Base-by-base conservation (phyloP, 2,888 invertebrate species). In the Caenorhabditis japonica region DNA sequence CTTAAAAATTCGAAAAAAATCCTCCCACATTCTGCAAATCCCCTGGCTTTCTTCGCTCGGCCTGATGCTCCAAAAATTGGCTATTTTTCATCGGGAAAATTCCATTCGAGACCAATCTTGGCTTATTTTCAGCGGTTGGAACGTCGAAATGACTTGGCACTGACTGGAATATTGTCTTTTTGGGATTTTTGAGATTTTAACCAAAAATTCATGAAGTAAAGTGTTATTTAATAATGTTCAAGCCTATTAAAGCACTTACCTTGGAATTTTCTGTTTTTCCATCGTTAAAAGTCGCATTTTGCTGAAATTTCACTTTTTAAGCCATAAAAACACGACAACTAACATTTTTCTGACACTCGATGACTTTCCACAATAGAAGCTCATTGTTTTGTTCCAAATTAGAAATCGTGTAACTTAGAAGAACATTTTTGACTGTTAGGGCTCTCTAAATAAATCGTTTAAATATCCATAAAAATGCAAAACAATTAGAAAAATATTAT, bases 11-110 rank as follows among this genome's bases (percentile, higher is more conserved):
- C 23, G 12, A 15, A 12, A 10, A n/a, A n/a, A 3, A 44, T 17
- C 8, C 13, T 39, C 17, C 19, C 39, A 58, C 58, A 46, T 58
- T 17, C 17, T 46, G 25, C 58, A 58, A 23, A 38, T 58, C 46
- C 25, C 25, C 46, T 1, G 12, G 0, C 8, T 46, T 23, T n/a
- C 58, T 34, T 36, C 58, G 46, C 12, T 12, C 23, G 1, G 41
- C 21, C 21, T 33, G 19, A 51, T 25, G 4, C 12, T 12, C 17
- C 25, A 25, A 10, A 33, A 34, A 33, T 38, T 47, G 21, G 21
- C 39, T 38, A 13, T n/a, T 12, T 47, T 59, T 4, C 5, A n/a
- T 49, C 3, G 38, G 33, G 17, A 51, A 39, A 4, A 43, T 15
- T 33, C 27, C 51, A 12, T 49, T 25, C n/a, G 27, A 41, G 34